These are phyloP conservation scores for Pandemis corylana DNA, from an alignment of 2,888 invertebrate species.

Conservation along the genomic window DNA sequence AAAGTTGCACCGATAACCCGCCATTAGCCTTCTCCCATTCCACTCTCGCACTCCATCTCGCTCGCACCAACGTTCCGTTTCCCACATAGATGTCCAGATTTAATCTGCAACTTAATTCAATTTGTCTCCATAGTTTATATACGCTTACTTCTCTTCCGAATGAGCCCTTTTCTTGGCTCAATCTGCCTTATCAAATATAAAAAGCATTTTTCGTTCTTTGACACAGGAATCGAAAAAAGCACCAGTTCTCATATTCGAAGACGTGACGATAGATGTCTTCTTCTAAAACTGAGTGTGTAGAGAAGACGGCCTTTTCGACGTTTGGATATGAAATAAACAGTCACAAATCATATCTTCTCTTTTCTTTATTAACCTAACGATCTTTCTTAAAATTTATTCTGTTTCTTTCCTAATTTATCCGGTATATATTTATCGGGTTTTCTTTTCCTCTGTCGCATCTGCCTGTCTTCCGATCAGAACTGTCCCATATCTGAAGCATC, in stretches of 20 bases:
- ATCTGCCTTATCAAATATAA: neutral
- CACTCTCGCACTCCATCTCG: no score
- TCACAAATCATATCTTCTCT: slow-evolving; percentile 11
- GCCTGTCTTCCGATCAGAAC: no score
- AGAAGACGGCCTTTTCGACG: slow-evolving; percentile 2
- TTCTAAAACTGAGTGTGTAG: slow-evolving; percentile 50
- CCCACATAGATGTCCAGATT: no score
- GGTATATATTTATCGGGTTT: neutral
- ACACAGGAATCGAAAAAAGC: slow-evolving; percentile 63
- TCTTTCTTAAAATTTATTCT: neutral
- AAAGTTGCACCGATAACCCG: no score
- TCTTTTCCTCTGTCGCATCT: neutral
- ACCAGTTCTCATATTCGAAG: slow-evolving; percentile 67
- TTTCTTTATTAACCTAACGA: slow-evolving; percentile 8
- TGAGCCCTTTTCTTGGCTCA: neutral
- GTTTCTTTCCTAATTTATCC: no score
- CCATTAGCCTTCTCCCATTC: no score
- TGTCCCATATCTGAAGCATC: no score
- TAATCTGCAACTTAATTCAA: no score
- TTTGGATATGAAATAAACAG: slow-evolving; percentile 31
- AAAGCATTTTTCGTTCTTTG: neutral
- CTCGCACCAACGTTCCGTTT: no score
- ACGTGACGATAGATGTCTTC: slow-evolving; percentile 65
- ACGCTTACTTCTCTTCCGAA: neutral
- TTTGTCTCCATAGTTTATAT: neutral